A percentile compares a stretch with the other conserved stretches of the same genome.
Evolutionary conservation across 2,113 vertebrate species (phyloP).

Genomic region (Bufo bufo): DNA sequence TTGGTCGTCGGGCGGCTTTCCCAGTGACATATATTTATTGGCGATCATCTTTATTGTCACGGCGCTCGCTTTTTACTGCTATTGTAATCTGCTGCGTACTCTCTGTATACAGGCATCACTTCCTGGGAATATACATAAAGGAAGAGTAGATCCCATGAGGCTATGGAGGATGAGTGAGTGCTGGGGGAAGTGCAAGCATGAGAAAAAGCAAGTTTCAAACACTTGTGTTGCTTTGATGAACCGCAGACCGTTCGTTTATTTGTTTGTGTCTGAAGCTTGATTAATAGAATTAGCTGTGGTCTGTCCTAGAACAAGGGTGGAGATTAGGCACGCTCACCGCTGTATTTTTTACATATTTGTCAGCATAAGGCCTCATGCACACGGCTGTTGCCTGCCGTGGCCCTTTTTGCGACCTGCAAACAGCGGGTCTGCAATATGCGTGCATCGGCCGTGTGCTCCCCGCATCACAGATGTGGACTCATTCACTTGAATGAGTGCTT

Average conservation of each 20-base stretch:
- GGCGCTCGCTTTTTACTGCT: background rate
- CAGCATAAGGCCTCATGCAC: too few species aligned
- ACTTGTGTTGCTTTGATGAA: slow-evolving; percentile 14
- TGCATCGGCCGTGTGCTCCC: too few species aligned
- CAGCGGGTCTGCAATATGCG: too few species aligned
- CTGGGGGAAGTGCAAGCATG: slow-evolving; percentile 21
- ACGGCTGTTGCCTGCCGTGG: too few species aligned
- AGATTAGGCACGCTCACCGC: background rate
- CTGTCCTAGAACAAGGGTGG: background rate
- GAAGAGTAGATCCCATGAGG: background rate
- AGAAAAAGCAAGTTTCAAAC: slow-evolving; percentile 16
- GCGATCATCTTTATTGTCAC: background rate
- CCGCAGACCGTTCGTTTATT: background rate
- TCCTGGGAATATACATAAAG: background rate
- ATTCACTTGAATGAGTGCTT: too few species aligned
- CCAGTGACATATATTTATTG: too few species aligned
- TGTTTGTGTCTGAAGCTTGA: background rate
- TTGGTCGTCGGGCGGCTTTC: background rate
- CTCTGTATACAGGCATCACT: background rate
- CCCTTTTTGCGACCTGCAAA: too few species aligned
- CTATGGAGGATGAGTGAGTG: background rate
- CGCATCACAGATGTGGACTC: too few species aligned
- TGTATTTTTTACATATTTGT: too few species aligned
- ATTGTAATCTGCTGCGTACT: background rate
- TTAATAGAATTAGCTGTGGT: background rate